Evolutionary conservation across 2,888 invertebrate genomes (phyloP).

Genomic region (Charanyca ferruginea): DNA sequence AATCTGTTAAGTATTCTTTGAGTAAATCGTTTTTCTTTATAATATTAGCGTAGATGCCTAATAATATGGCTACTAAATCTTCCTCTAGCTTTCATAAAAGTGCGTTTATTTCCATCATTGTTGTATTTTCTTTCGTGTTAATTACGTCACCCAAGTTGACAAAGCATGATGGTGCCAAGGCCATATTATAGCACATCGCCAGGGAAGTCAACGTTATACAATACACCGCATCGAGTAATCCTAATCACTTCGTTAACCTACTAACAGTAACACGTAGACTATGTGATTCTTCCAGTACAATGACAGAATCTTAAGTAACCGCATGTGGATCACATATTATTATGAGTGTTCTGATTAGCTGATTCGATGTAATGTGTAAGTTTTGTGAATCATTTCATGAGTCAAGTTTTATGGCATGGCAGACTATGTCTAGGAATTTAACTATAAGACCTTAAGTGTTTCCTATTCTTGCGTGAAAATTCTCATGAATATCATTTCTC

Average conservation of each 20-base stretch:
- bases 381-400: too few species aligned
- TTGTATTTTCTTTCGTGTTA: neutral
- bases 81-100: neutral
- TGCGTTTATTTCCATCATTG: neutral
- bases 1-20: too few species aligned
- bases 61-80: too few species aligned
- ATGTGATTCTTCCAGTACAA: neutral
- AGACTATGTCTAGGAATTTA: too few species aligned
- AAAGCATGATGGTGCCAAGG: conserved; percentile 22
- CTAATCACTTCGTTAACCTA: conserved; percentile 52
- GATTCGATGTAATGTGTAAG: too few species aligned
- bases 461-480: too few species aligned
- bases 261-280: conserved; percentile 14
- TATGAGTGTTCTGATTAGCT: neutral
- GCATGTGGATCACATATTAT: neutral
- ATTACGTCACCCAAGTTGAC: conserved; percentile 6
- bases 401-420: too few species aligned
- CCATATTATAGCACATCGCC: conserved; percentile 13
- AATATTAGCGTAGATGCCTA: too few species aligned
- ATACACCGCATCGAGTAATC: conserved; percentile 19
- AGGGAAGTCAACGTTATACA: conserved; percentile 38
- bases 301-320: conserved; percentile 30
- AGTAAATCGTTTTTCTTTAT: too few species aligned
- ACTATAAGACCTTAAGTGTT: too few species aligned
- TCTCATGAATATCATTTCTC: too few species aligned